These are phyloP conservation scores for Rosalia funebris DNA, from an alignment of 2,888 invertebrate genomes.

Conservation along the genomic window DNA sequence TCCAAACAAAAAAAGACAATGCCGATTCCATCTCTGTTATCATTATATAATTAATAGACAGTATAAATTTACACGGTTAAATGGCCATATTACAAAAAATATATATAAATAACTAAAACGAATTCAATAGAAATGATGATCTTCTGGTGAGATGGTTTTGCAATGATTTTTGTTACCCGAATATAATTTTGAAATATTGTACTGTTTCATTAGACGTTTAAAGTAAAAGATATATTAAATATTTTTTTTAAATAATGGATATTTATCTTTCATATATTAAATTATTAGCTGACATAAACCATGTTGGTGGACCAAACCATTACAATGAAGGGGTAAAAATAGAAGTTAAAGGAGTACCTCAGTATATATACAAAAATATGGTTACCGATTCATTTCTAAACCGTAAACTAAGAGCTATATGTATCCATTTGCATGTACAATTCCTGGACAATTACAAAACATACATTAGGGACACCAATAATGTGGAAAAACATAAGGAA, in stretches of 20 bases:
- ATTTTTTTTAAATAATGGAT: not conserved
- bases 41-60: conserved; percentile 24
- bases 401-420: too few relatives aligned
- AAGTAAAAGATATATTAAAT: conserved; percentile 12
- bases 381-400: too few relatives aligned
- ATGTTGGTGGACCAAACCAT: too few relatives aligned
- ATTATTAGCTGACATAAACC: too few relatives aligned
- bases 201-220: not conserved
- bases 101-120: conserved; percentile 16
- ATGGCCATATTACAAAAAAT: conserved; percentile 13
- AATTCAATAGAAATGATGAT: conserved; percentile 41
- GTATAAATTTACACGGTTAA: conserved; percentile 10
- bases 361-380: too few relatives aligned
- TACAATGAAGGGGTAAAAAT: too few relatives aligned
- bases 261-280: too few relatives aligned
- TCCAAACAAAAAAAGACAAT: conserved; percentile 42
- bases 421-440: too few relatives aligned
- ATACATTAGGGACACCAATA: too few relatives aligned
- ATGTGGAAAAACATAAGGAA: too few relatives aligned
- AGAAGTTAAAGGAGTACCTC: too few relatives aligned
- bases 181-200: conserved; percentile 16
- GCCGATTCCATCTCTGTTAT: conserved; percentile 37
- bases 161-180: conserved; percentile 7
- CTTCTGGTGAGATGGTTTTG: conserved; percentile 38
- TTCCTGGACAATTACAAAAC: too few relatives aligned